Evolutionary conservation across 2,888 invertebrate genomes (phyloP), one percentile per base, ranked within the genome.

Genomic region (Volucella bombylans): DNA sequence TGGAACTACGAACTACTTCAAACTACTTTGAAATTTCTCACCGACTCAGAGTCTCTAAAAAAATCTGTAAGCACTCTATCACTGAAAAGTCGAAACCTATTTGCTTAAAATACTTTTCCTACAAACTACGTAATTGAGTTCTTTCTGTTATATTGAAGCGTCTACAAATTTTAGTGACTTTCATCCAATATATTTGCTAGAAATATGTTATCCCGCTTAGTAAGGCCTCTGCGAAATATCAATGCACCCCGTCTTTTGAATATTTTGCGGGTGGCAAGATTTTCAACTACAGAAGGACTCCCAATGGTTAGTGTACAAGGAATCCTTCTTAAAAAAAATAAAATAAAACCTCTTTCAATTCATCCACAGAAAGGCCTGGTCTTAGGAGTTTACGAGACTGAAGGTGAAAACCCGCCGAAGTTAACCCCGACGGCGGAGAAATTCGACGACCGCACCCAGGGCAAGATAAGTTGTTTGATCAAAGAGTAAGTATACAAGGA

Each of bases 321-420:
- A 23, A 23, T 14, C 10, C 4, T 9, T 41, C 12, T 8, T 4
- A 4, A 15, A 45, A n/a, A n/a, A n/a, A n/a, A n/a, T n/a, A 39
- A 18, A 23, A 31, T 49, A 12, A 38, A 6, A 11, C 0, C 3
- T 15, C 57, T 45, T 41, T 8, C 38, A 4, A 9, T 39, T 23
- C 4, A 31, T 62, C 18, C 11, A 39, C n/a, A 87, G 92, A 92
- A 91, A 89, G 93, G 93, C 80, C 87, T 93, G 68, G 92, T 92
- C 31, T 88, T 93, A 10, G 93, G 93, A 78, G 89, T 92, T 47
- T 93, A 92, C 82, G 90, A 91, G 76, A 89, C 90, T 43, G 91
- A 89, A 52, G 78, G 82, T 14, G 87, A 91, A 54, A 86, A 91
- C 67, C 86, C 87, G 11, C 88, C 92, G 59, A 89, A 88, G 74